Evolutionary conservation across 2,888 invertebrate genomes (phyloP), one percentile per base, ranked within the genome.

Genomic region (Lithophane leautieri): DNA sequence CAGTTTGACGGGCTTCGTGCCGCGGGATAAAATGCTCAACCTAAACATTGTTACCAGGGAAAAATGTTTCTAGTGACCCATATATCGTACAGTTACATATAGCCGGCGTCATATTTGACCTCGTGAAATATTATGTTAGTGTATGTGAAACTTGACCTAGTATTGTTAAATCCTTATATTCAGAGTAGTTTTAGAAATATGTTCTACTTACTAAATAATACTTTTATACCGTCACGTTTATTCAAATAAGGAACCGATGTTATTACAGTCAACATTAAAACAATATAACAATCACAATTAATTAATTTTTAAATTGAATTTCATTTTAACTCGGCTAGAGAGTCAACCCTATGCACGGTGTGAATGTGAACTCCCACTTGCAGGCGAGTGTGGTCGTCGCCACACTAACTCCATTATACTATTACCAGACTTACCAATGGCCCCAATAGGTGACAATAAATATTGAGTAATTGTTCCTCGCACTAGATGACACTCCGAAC

Each of bases 1-100:
- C 83, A 87, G 86, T 87, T 89, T 90, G 91, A 90, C 88, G 81
- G 82, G 86, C 83, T 86, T 85, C 87, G 87, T 82, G 88, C 80
- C 82, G 77, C 76, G 83, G 84, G 87, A 83, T 86, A 83, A 84
- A 87, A 86, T 81, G 73, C 82, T 83, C 79, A 76, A 75, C 80
- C 78, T 82, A 83, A 88, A 88, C 89, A 86, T 83, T 86, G 82
- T 84, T 85, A 77, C 86, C 81, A 70, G 70, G 81, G 84, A 81
- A 84, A 89, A 85, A 87, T 84, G 74, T 83, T 82, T 82, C 87
- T 82, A 83, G 85, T 81, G 81, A 86, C 84, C 73, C 82, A 82
- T 84, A 82, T 79, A 82, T 69, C 75, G 80, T 78, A 80, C 78
- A 79, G 81, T 80, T 79, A 84, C 76, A 73, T 79, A 82, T 74